Conservation (phyloP, 2,113 vertebrate species). For the Rousettus leschenaultii region DNA sequence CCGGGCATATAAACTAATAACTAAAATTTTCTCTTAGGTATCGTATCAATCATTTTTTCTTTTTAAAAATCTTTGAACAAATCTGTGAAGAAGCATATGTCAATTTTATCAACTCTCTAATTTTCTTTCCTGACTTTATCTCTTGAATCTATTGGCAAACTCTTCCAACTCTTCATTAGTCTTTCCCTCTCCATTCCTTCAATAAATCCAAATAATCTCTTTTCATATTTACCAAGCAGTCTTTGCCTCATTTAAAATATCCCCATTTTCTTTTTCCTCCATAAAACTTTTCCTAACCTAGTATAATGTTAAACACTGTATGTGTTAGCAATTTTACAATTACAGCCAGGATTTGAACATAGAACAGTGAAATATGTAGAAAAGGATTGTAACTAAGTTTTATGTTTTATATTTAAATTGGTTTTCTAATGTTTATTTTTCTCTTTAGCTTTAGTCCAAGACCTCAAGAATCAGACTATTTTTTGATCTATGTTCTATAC, state of each 20-base stretch:
- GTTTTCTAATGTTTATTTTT: constrained; percentile 3
- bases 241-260: constrained; percentile 29
- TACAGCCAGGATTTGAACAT: not conserved
- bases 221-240: not conserved
- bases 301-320: not conserved
- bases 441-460: not conserved
- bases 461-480: not conserved
- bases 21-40: not conserved
- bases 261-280: not conserved
- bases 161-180: not conserved
- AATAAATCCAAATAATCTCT: constrained; percentile 2
- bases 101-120: not conserved
- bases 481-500: not conserved
- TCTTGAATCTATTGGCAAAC: not conserved
- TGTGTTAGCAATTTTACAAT: not conserved
- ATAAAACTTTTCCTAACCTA: constrained; percentile 17
- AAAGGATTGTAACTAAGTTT: constrained; percentile 10
- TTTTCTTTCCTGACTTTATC: not conserved
- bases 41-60: not conserved
- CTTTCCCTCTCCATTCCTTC: not conserved
- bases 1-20: not conserved
- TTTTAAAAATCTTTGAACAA: not conserved
- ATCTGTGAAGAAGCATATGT: not conserved
- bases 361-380: constrained; percentile 6
- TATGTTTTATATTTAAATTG: not conserved